A percentile compares a stretch with the other conserved stretches of the same genome.
These are phyloP conservation scores for Ammodytes dubius DNA, from an alignment of 2,113 vertebrate species.

Conservation along the genomic window DNA sequence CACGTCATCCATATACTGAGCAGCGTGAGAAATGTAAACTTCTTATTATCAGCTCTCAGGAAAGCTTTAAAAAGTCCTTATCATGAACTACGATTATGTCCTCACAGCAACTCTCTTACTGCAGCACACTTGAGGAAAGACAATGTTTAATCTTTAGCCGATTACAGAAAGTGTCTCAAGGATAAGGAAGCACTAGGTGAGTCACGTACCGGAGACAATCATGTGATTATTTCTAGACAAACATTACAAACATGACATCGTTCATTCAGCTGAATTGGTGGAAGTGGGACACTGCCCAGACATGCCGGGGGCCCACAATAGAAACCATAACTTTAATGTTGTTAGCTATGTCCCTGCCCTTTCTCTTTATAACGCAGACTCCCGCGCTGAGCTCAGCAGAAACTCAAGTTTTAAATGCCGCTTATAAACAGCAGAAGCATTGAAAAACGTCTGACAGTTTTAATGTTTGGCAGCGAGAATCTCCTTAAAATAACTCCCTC, in stretches of 20 bases:
- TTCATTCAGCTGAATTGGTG: conserved; percentile 45
- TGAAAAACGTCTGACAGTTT: conserved; percentile 41
- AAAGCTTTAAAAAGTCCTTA: conserved; percentile 5
- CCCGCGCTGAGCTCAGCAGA: conserved; percentile 23
- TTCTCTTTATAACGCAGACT: not conserved
- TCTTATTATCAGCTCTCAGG: not conserved
- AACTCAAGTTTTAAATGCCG: conserved; percentile 19
- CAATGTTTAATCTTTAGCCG: conserved; percentile 11
- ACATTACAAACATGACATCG: conserved; percentile 11
- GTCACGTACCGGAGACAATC: conserved; percentile 1
- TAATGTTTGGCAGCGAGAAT: conserved; percentile 15
- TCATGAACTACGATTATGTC: not conserved
- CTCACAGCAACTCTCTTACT: not conserved
- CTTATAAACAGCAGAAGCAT: conserved; percentile 28
- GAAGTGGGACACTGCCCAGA: conserved; percentile 43
- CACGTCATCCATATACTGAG: not conserved
- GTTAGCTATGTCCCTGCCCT: conserved; percentile 10
- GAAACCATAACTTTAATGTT: conserved; percentile 30
- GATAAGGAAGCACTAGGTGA: conserved; percentile 34
- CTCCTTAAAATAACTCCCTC: conserved; percentile 51
- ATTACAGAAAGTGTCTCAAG: not conserved
- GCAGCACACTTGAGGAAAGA: not conserved
- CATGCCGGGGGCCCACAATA: conserved; percentile 18
- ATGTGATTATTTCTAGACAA: conserved; percentile 36
- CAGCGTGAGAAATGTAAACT: conserved; percentile 30